These are phyloP conservation scores for Invenusta paracnida DNA, from an alignment of 2,888 invertebrate genomes.

Conservation along the genomic window DNA sequence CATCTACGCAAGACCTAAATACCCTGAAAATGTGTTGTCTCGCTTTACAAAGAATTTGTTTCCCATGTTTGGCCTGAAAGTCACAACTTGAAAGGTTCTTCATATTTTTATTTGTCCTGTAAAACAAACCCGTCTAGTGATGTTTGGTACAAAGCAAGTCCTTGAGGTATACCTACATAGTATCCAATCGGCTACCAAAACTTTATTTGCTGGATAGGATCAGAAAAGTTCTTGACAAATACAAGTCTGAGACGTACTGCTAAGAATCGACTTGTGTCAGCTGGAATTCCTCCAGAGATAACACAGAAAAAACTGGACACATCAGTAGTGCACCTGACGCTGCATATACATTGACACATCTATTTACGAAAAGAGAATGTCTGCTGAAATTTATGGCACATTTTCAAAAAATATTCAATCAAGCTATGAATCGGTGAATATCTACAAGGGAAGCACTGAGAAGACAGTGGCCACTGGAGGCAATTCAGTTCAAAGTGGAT, in stretches of 20 bases:
- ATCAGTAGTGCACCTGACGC: neutral
- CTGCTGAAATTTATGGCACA: neutral
- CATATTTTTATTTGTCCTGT: neutral
- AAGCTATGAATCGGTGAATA: too few relatives aligned
- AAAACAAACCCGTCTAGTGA: neutral
- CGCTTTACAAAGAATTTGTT: neutral
- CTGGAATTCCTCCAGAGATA: neutral
- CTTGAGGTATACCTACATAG: neutral
- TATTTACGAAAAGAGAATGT: neutral
- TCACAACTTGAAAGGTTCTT: neutral
- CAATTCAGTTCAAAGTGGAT: too few relatives aligned
- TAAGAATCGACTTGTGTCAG: neutral
- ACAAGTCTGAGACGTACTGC: neutral
- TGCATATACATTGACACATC: neutral
- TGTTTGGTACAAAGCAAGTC: constrained; percentile 6
- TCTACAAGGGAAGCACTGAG: too few relatives aligned
- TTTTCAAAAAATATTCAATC: too few relatives aligned
- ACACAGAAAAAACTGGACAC: neutral
- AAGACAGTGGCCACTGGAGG: too few relatives aligned
- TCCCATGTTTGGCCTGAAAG: neutral
- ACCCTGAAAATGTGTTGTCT: neutral
- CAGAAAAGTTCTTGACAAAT: too few relatives aligned
- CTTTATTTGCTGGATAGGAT: too few relatives aligned
- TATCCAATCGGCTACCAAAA: too few relatives aligned
- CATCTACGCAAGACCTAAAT: neutral